These are phyloP conservation scores for Caenorhabditis sinica DNA, from an alignment of 2,888 invertebrate genomes.

Conservation along the genomic window DNA sequence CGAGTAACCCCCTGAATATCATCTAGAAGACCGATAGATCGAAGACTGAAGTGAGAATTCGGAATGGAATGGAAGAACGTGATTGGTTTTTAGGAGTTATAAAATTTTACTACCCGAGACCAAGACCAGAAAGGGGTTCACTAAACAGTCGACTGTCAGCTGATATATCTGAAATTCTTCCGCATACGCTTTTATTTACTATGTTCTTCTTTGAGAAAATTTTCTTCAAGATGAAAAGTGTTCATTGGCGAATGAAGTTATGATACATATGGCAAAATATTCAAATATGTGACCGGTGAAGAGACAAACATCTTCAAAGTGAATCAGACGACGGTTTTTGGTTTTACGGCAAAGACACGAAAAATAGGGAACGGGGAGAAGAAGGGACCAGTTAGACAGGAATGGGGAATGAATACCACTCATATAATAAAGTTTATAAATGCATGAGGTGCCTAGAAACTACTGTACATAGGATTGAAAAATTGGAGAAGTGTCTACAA, in stretches of 20 bases:
- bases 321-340: conserved; percentile 26
- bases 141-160: conserved; percentile 40
- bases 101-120: conserved; percentile 34
- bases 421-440: conserved; percentile 26
- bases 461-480: conserved; percentile 32
- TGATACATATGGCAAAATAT: conserved; percentile 38
- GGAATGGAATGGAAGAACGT: conserved; percentile 37
- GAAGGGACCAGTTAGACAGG: conserved; percentile 19
- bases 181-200: not conserved
- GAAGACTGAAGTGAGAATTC: conserved; percentile 28
- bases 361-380: not conserved
- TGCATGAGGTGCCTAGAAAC: conserved; percentile 42
- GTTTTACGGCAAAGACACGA: not conserved
- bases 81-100: conserved; percentile 50
- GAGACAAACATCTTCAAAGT: conserved; percentile 32
- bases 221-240: conserved; percentile 3
- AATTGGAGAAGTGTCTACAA: conserved; percentile 10
- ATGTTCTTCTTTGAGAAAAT: not conserved
- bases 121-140: conserved; percentile 6
- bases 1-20: conserved; percentile 29
- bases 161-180: conserved; percentile 35
- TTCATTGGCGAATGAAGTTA: conserved; percentile 21
- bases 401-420: conserved; percentile 39
- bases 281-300: conserved; percentile 42
- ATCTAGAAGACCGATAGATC: conserved; percentile 41